A percentile compares a stretch with the other conserved stretches of the same genome.
These are phyloP conservation scores for Baronia brevicornis DNA, from an alignment of 2,888 invertebrate genomes.

Conservation along the genomic window DNA sequence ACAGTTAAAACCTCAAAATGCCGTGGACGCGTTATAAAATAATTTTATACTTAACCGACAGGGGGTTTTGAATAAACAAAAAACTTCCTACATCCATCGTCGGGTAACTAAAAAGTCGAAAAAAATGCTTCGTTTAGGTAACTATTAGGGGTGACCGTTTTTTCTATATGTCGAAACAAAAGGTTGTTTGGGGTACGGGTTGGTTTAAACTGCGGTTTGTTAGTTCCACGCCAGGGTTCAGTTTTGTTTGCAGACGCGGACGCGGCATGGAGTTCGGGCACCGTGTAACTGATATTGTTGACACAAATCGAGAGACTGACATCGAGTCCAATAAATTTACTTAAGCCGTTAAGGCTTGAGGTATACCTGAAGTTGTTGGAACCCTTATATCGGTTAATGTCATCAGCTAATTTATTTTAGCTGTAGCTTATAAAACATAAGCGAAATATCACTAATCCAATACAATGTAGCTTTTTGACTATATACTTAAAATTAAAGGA, in stretches of 20 bases:
- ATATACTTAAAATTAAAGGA: too few species aligned
- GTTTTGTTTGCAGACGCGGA: slow-evolving; percentile 1
- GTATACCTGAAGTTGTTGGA: slow-evolving; percentile 4
- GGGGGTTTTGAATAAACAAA: slow-evolving; percentile 4
- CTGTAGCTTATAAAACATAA: too few species aligned
- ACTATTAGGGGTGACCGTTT: slow-evolving; percentile 26
- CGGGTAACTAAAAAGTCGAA: slow-evolving; percentile 17
- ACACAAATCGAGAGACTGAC: slow-evolving; percentile 11
- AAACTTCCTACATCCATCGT: slow-evolving; percentile 13
- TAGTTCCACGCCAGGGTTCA: slow-evolving; percentile 8
- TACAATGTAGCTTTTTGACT: too few species aligned
- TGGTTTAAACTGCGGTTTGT: slow-evolving; percentile 8
- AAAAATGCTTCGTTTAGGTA: slow-evolving; percentile 24
- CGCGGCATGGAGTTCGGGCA: slow-evolving; percentile 1
- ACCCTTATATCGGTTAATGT: slow-evolving; percentile 1
- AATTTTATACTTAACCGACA: not conserved
- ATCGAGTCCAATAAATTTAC: slow-evolving; percentile 11
- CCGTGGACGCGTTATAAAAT: not conserved
- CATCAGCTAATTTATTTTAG: too few species aligned
- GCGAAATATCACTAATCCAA: too few species aligned
- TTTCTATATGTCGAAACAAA: slow-evolving; percentile 10
- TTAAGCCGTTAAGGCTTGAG: slow-evolving; percentile 8
- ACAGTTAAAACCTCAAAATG: too few species aligned
- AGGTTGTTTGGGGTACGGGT: not conserved
- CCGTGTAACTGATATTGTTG: slow-evolving; percentile 13